A percentile compares a stretch with the other conserved stretches of the same genome.
These are phyloP conservation scores for Mya arenaria DNA, from an alignment of 1,140 invertebrate genomes.

Conservation along the genomic window DNA sequence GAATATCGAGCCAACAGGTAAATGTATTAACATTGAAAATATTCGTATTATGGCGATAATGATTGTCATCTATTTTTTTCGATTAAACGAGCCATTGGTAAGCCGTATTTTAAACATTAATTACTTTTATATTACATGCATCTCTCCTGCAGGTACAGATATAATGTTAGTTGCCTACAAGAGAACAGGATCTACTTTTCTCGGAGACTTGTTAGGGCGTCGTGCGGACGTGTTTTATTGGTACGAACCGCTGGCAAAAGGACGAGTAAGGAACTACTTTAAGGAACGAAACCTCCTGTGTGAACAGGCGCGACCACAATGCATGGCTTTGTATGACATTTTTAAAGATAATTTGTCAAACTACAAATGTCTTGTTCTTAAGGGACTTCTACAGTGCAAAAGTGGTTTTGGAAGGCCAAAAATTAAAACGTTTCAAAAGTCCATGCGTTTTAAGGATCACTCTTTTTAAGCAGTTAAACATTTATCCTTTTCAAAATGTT, in stretches of 20 bases:
- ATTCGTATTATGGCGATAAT: no score
- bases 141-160: neutral
- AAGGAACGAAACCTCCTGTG: neutral
- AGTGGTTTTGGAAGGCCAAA: no score
- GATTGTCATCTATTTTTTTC: neutral
- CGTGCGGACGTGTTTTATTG: neutral
- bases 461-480: no score
- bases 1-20: no score
- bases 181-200: neutral
- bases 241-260: neutral
- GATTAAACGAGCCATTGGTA: neutral
- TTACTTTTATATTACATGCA: neutral
- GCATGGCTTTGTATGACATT: no score
- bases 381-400: no score
- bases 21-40: no score
- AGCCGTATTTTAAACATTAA: neutral
- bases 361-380: no score
- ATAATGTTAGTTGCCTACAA: neutral
- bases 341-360: no score
- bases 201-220: neutral
- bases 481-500: no score
- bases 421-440: no score
- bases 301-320: neutral
- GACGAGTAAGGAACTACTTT: neutral
- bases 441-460: no score